Evolutionary conservation across 2,113 vertebrate genomes (phyloP).

Genomic region (Dicrurus megarhynchus): DNA sequence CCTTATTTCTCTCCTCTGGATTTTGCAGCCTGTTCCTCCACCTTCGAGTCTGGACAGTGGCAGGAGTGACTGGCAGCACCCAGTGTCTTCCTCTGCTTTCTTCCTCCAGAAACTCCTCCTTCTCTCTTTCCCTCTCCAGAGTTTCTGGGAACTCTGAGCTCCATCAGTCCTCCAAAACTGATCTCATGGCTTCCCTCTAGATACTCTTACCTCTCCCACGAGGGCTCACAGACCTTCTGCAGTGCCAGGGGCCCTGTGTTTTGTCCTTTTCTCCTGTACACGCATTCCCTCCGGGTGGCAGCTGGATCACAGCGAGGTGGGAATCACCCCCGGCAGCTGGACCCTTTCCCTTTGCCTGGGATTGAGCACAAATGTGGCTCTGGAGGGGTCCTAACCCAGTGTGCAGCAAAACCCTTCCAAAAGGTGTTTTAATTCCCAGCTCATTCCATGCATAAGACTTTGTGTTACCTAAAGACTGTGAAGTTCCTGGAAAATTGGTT

Average conservation of each 20-base stretch:
- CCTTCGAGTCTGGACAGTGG: background rate
- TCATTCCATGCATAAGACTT: rapidly evolving
- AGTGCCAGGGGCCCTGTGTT: background rate
- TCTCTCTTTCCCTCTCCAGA: background rate
- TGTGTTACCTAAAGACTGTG: background rate
- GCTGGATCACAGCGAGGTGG: background rate
- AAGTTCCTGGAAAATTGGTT: background rate
- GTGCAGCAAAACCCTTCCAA: background rate
- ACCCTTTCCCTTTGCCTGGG: background rate
- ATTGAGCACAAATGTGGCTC: background rate
- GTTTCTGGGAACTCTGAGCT: background rate
- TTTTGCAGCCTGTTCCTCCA: background rate
- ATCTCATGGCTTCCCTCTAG: background rate
- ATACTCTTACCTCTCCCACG: background rate
- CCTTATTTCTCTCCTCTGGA: background rate
- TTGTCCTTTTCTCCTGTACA: background rate
- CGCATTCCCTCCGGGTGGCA: rapidly evolving
- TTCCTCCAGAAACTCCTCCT: background rate
- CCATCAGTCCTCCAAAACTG: background rate
- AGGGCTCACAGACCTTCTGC: background rate
- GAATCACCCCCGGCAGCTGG: background rate
- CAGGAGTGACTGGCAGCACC: background rate
- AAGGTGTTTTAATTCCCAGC: background rate
- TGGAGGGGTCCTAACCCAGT: background rate
- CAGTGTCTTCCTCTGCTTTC: background rate